Percentiles rank a stretch among this genome's conserved stretches.
Conservation (phyloP, 2,888 invertebrate species). For the Sminthurides aquaticus region DNA sequence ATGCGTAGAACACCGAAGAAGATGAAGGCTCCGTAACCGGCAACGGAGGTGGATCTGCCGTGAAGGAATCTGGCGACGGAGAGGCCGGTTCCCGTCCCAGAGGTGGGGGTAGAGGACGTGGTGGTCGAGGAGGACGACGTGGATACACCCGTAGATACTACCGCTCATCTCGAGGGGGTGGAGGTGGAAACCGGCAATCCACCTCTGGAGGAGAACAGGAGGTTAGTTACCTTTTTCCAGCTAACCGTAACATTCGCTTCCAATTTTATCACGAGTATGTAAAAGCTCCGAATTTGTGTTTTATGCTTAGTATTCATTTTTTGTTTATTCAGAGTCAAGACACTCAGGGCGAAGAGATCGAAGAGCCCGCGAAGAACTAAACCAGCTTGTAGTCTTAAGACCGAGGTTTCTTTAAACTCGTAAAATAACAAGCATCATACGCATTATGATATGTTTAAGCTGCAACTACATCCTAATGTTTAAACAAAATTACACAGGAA, state of each 20-base stretch:
- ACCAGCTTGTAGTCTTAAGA: slow-evolving; percentile 21
- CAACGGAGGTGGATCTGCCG: slow-evolving; percentile 21
- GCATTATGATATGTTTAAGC: slow-evolving; percentile 11
- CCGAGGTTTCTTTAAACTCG: slow-evolving; percentile 16
- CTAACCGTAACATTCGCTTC: neutral
- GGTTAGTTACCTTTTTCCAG: slow-evolving; percentile 7
- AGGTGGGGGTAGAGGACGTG: slow-evolving; percentile 44
- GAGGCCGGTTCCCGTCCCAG: slow-evolving; percentile 42
- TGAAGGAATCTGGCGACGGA: slow-evolving; percentile 43
- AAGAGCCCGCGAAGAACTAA: slow-evolving; percentile 22
- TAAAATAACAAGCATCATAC: slow-evolving; percentile 17
- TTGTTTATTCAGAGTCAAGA: slow-evolving; percentile 13
- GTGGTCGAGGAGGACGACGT: slow-evolving; percentile 45
- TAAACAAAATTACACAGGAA: slow-evolving; percentile 17
- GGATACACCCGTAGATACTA: slow-evolving; percentile 52
- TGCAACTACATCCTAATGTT: slow-evolving; percentile 21
- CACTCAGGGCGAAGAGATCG: slow-evolving; percentile 19
- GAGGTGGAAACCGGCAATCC: slow-evolving; percentile 47
- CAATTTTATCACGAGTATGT: too few relatives aligned
- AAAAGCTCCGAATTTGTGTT: too few relatives aligned
- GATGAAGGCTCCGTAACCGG: slow-evolving; percentile 15
- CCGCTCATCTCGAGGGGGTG: slow-evolving; percentile 46
- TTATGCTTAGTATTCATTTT: too few relatives aligned
- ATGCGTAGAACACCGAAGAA: slow-evolving; percentile 20
- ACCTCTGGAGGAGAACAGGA: slow-evolving; percentile 37